These are phyloP conservation scores for Xestoiulus laeticollis DNA, from an alignment of 2,888 invertebrate genomes.

Conservation along the genomic window DNA sequence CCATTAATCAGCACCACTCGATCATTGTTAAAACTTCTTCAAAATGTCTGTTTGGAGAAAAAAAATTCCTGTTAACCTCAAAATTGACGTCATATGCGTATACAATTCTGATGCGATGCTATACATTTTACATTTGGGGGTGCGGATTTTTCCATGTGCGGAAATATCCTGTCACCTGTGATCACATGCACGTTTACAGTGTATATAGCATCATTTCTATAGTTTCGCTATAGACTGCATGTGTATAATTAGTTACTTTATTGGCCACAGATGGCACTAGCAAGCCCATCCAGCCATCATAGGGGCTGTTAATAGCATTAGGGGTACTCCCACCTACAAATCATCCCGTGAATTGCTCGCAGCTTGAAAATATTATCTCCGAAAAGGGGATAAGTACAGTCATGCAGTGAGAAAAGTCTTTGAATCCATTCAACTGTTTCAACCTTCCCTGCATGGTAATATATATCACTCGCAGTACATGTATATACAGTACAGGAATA, in stretches of 20 bases:
- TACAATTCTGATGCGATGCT: too few relatives aligned
- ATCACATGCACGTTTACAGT: too few relatives aligned
- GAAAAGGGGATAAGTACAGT: neutral
- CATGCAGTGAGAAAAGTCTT: neutral
- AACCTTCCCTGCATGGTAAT: neutral
- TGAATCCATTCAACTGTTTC: neutral
- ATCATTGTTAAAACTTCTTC: neutral
- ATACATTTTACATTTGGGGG: too few relatives aligned
- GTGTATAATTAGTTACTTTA: neutral
- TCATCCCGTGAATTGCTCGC: slow-evolving; percentile 1
- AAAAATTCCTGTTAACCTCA: too few relatives aligned
- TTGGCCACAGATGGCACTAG: slow-evolving; percentile 12
- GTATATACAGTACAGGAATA: neutral
- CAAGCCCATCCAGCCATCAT: neutral
- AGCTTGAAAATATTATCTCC: neutral
- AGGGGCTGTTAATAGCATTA: slow-evolving; percentile 33
- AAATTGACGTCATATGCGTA: too few relatives aligned
- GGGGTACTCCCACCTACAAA: slow-evolving; percentile 34
- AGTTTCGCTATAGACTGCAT: too few relatives aligned
- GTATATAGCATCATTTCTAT: too few relatives aligned
- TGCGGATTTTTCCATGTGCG: too few relatives aligned
- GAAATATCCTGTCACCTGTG: too few relatives aligned
- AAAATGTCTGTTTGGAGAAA: neutral
- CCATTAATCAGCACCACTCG: neutral
- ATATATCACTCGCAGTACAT: too few relatives aligned